Base-by-base conservation (phyloP, 23 tunicate genomes). In the Ascidia mentula region DNA sequence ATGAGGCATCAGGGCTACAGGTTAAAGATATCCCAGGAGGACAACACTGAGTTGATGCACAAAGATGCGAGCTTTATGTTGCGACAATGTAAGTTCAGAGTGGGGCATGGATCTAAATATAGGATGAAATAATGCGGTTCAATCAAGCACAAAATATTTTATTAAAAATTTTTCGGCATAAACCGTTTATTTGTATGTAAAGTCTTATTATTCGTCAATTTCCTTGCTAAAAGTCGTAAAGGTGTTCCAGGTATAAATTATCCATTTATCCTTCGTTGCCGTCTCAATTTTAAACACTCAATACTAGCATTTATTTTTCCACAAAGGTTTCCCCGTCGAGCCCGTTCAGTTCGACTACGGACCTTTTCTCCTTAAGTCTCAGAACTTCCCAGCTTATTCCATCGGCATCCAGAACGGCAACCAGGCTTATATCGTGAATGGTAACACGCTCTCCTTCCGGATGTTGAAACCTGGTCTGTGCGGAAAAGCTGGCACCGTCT, bases 1-100 rank as follows among this genome's bases (percentile, higher is more conserved):
- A 77, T 77, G 15, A 73, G 80, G 36, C 80, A 77, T 31, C 80
- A 77, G 40, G 69, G 69, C 35, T 77, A 77, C 80, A 40, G 80
- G 46, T 31, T 77, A 42, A 77, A 77, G 38, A 30, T 77, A 31
- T 31, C 31, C 31, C 28, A 26, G 15, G 13, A 77, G 12, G 80
- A 77, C 38, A 40, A 31, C 22, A 39, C 69, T 31, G 34, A 39
- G 30, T 72, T 77, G 6, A 26, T 77, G 60, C 45, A 77, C 28
- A 42, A 40, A 77, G 80, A 77, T 33, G 73, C 80, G 13, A 37
- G 69, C 46, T 77, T 77, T 17, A 32, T 39, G 80, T 15, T 32
- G 73, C 65, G 65, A 37, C 31, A 31, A 24, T 17, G 31, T 39
- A 20, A 28, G 33, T 69, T n/a, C n/a, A n/a, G n/a, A n/a, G n/a